These are phyloP conservation scores for Apus apus DNA, from an alignment of 2,113 vertebrate species.

Conservation along the genomic window DNA sequence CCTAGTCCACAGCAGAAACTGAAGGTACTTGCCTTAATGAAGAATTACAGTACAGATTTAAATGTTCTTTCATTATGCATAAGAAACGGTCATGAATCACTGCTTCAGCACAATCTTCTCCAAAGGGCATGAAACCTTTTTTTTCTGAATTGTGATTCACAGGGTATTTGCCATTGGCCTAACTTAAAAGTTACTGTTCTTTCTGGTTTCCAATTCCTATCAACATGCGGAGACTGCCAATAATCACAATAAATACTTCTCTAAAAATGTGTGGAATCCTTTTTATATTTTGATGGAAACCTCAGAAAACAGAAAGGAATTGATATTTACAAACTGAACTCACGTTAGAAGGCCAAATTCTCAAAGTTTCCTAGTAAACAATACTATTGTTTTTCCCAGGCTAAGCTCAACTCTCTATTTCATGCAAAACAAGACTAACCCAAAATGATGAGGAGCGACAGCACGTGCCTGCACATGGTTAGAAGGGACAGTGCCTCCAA, in stretches of 20 bases:
- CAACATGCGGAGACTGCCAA: neutral
- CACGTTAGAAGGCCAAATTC: neutral
- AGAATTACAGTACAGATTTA: slow-evolving; percentile 2
- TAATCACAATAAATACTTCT: neutral
- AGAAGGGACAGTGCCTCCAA: neutral
- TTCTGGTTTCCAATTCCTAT: neutral
- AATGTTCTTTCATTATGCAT: neutral
- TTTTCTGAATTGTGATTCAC: neutral
- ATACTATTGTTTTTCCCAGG: neutral
- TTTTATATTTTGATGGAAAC: neutral
- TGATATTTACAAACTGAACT: neutral
- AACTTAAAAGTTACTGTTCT: neutral
- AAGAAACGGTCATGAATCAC: slow-evolving; percentile 9
- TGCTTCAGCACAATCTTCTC: neutral
- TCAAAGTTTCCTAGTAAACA: neutral
- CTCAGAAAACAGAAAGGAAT: neutral
- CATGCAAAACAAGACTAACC: neutral
- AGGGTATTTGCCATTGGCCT: neutral
- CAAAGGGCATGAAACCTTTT: neutral
- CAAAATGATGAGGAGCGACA: fast-evolving
- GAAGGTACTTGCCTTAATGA: neutral
- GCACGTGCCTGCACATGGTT: neutral
- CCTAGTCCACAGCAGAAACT: neutral
- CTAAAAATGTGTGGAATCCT: neutral
- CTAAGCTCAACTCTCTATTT: neutral